Base-by-base conservation (phyloP, 2,797 vertebrate genomes). In the Coranthus polyacanthus region DNA sequence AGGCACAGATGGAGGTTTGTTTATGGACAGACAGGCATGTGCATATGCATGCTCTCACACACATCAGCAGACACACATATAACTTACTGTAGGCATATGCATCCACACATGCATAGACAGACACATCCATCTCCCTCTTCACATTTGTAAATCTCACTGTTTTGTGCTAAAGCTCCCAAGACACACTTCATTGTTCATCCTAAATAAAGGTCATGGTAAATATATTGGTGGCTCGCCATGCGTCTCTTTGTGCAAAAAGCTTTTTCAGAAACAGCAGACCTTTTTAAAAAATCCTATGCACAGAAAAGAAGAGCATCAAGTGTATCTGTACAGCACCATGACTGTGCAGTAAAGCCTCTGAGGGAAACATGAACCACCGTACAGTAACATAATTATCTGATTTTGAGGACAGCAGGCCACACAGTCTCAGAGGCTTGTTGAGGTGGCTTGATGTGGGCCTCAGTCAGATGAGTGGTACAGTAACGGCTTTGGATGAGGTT, bases 1-100 rank as follows among this genome's bases (percentile, higher is more conserved):
- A 85, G 79, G 76, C 85, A 86, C 86, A 92, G 89, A 92, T 90
- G 88, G 89, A 86, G 78, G 62, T 78, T 80, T 84, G 70, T 89
- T 88, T 81, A 80, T 80, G 61, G 60, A 78, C 46, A 41, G 52
- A 66, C 39, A 59, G 22, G 64, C 62, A 70, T 73, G 70, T 72
- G 55, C 69, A 76, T 67, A 75, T 75, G 74, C 55, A 66, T 21
- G 41, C 53, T 24, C 43, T 15, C 17, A 41, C 39, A 20, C 53
- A 43, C 39, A 41, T 41, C 21, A 10, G 52, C 38, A 55, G 4
- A 38, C 63, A 24, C 43, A 60, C 37, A 71, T 16, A 65, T 39
- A 68, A 68, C 5, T 54, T 57, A 58, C 55, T 47, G n/a, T 46
- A 52, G 54, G 62, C 66, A 24, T 26, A 61, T 36, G 41, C 50